Evolutionary conservation across 1,140 invertebrate genomes (phyloP).

Genomic region (Chlorops oryzae): DNA sequence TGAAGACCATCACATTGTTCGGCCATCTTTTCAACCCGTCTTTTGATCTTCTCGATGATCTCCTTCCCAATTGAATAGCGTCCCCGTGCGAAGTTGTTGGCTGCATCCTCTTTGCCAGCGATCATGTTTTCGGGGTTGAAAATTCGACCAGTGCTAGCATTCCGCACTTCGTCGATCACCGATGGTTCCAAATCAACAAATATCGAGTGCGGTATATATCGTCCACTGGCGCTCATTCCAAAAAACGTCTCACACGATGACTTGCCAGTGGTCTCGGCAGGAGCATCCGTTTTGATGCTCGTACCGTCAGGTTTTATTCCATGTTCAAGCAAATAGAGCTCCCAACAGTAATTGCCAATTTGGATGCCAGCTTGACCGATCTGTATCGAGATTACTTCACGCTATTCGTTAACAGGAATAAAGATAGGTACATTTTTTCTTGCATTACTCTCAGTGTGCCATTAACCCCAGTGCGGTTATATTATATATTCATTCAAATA

Average conservation of each 20-base stretch:
- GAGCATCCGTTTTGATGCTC: constrained; percentile 30
- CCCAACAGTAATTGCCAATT: constrained; percentile 75
- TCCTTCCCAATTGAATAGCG: constrained; percentile 73
- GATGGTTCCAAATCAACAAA: constrained; percentile 53
- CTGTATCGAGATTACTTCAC: constrained; percentile 64
- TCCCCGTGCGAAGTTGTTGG: constrained; percentile 77
- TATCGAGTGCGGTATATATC: constrained; percentile 54
- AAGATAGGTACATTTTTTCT: too few species aligned
- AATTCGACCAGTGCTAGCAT: constrained; percentile 56
- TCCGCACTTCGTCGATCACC: constrained; percentile 57
- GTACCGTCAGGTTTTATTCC: constrained; percentile 65
- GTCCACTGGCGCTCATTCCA: constrained; percentile 56
- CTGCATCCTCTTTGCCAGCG: constrained; percentile 73
- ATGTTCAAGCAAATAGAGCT: constrained; percentile 68
- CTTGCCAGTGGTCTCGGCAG: constrained; percentile 33
- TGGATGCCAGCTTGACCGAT: constrained; percentile 65
- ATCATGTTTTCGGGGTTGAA: constrained; percentile 68
- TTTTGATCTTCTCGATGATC: constrained; percentile 65
- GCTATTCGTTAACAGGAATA: too few species aligned
- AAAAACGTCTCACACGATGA: constrained; percentile 56
- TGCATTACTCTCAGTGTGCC: too few species aligned
- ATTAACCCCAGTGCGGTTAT: too few species aligned
- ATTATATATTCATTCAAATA: too few species aligned
- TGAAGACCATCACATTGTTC: constrained; percentile 77
- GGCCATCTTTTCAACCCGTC: constrained; percentile 64